Percentiles rank a stretch among this genome's conserved stretches.
Conservation (phyloP, 2,797 vertebrate species). For the Microcaecilia unicolor region DNA sequence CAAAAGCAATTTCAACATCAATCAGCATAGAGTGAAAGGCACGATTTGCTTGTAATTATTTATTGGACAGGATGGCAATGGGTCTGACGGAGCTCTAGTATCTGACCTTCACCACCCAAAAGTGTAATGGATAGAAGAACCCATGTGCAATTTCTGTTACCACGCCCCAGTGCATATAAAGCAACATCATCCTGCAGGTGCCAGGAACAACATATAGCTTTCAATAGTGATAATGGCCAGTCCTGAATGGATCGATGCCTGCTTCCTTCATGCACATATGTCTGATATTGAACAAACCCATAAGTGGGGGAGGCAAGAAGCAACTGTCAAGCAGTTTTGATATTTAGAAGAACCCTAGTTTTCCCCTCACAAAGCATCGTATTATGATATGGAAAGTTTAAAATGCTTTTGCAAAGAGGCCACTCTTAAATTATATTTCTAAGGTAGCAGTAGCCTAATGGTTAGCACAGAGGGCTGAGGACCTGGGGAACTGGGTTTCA, state of each 20-base stretch:
- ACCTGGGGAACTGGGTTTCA: too few species aligned
- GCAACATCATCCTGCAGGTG: neutral
- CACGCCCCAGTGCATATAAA: neutral
- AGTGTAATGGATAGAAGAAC: constrained; percentile 29
- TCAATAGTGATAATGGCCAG: neutral
- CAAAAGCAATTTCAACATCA: constrained; percentile 82
- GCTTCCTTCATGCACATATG: neutral
- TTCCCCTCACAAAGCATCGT: neutral
- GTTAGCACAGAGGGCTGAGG: too few species aligned
- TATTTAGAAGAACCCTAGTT: neutral
- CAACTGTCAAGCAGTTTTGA: neutral
- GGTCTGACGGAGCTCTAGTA: constrained; percentile 32
- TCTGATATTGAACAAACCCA: neutral
- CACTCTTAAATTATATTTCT: too few species aligned
- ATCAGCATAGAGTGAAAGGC: constrained; percentile 74
- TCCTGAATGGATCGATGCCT: neutral
- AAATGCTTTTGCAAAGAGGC: too few species aligned
- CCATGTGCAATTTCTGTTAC: neutral
- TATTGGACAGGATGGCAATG: constrained; percentile 56
- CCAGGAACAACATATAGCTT: neutral
- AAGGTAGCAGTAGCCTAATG: too few species aligned
- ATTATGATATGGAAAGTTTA: neutral
- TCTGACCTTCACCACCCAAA: constrained; percentile 46
- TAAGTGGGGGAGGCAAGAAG: neutral
- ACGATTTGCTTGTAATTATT: constrained; percentile 74